A percentile compares a stretch with the other conserved stretches of the same genome.
These are phyloP conservation scores for Corticium candelabrum DNA, from an alignment of 37 sponge, comb jelly and placozoan genomes.

Conservation along the genomic window DNA sequence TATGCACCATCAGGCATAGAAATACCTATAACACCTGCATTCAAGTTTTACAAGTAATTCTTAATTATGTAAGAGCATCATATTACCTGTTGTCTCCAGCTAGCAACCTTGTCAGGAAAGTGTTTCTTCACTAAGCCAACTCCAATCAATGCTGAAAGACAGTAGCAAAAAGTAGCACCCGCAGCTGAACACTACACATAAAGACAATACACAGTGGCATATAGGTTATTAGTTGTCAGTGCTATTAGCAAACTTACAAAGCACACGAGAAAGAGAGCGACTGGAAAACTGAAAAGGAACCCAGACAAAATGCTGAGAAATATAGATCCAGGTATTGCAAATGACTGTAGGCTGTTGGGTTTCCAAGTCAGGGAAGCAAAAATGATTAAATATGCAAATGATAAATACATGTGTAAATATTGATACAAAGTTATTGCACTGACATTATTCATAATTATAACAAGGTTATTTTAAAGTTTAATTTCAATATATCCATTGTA, in stretches of 20 bases:
- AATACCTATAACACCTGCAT: no score
- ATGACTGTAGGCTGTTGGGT: constrained; percentile 79
- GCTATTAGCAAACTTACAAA: constrained; percentile 23
- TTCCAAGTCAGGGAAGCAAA: constrained; percentile 25
- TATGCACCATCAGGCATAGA: no score
- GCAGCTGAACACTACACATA: constrained; percentile 48
- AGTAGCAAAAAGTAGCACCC: constrained; percentile 76
- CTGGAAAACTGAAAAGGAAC: constrained; percentile 67
- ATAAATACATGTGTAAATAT: no score
- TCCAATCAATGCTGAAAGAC: constrained; percentile 64
- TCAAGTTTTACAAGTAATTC: no score
- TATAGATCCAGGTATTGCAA: constrained; percentile 95
- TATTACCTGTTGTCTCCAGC: constrained; percentile 55
- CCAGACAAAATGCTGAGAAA: constrained; percentile 87
- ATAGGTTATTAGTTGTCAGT: not conserved
- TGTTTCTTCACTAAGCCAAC: constrained; percentile 44
- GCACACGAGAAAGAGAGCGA: constrained; percentile 81
- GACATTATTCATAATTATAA: no score
- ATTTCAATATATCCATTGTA: no score
- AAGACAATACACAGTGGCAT: not conserved
- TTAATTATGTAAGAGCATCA: constrained; percentile 1
- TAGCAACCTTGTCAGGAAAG: constrained; percentile 39
- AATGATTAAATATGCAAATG: constrained; percentile 80
- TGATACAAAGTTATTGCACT: no score
- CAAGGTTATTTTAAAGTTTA: no score